Evolutionary conservation across 2,113 vertebrate genomes (phyloP), one percentile per base, ranked within the genome.

Genomic region (Tragelaphus strepsiceros): DNA sequence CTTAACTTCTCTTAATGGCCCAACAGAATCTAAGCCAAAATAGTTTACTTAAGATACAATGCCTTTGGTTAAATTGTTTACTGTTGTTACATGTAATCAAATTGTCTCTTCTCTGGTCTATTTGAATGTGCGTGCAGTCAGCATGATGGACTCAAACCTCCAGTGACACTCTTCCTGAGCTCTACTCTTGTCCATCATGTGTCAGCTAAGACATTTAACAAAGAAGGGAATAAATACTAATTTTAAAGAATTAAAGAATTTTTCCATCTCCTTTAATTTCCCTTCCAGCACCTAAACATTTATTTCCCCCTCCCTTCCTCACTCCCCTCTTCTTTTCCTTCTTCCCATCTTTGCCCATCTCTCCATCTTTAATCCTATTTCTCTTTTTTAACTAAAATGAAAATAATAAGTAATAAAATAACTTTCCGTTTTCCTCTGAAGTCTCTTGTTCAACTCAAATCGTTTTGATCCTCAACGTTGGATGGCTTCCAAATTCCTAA

Each of bases 401-500:
- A 92, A 11, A 56, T 46, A 54, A 81, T 53, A 71, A 49, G 58
- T 58, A 81, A 24, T 77, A 12, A 80, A 51, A 86, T 77, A 78
- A 24, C 85, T 89, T 5, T 88, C 8, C 78, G 12, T 61, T 62
- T 95, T 71, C 24, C 19, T 59, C 2, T 62, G 6, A 88, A n/a
- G 56, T 84, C 16, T 91, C 21, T 78, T 62, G 5, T 93, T 86
- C 39, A 91, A 26, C 11, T 90, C 35, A 85, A 26, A 84, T 64
- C 3, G 61, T 67, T 64, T 21, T 97, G n/a, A 16, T 92, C 58
- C 3, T 77, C 39, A 90, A 51, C 3, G 61, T 94, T 84, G 78
- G 59, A 81, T 84, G 32, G 26, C 15, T 89, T 88, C 67, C 82
- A 93, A 96, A 56, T 89, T 77, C 77, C 49, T 94, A 39, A 96